Base-by-base conservation (phyloP, 2,888 invertebrate species). In the Crioceris asparagi region DNA sequence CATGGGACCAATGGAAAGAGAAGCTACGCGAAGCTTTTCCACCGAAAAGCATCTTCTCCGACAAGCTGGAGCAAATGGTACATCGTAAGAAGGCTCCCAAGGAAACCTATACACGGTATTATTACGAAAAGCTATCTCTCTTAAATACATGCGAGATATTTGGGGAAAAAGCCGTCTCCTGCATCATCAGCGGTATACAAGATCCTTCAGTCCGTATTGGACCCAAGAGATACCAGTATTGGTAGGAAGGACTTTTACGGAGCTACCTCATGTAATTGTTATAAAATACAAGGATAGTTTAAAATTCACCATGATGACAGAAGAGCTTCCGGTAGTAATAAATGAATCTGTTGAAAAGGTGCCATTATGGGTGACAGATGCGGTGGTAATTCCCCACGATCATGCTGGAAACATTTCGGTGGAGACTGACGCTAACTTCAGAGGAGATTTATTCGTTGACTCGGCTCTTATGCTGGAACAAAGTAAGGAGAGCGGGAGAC, bases 1-100 rank as follows among this genome's bases (percentile, higher is more conserved):
- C 38, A 8, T 47, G 47, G 45, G 36, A 32, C 8, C 45, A 47
- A 30, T 47, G 45, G 49, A 50, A 50, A 27, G 27, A 38, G 21
- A 44, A 40, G 31, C 29, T 49, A 21, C 21, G 29, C 19, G 6
- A 8, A 3, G 40, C 36, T 8, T 50, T 50, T 36, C 46, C 45
- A 12, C 26, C 29, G 15, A 37, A 39, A 27, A 32, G 30, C 10
- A 42, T 49, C 30, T 49, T 36, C 19, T 26, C 38, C 17, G 32
- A 27, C 14, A 26, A 33, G 3, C 31, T 49, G 8, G 18, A 34
- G 16, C 38, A 37, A 30, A 47, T 50, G 46, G 18, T 50, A 37
- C 18, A 29, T 16, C 29, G 46, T 11, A 34, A 11, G 14, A 50
- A 50, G 37, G 18, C 35, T n/a, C 29, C 19, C 7, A 39, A 46